phyloP scores from a whole-genome alignment of 1,140 invertebrate genomes.

The Idris sp. region DNA sequence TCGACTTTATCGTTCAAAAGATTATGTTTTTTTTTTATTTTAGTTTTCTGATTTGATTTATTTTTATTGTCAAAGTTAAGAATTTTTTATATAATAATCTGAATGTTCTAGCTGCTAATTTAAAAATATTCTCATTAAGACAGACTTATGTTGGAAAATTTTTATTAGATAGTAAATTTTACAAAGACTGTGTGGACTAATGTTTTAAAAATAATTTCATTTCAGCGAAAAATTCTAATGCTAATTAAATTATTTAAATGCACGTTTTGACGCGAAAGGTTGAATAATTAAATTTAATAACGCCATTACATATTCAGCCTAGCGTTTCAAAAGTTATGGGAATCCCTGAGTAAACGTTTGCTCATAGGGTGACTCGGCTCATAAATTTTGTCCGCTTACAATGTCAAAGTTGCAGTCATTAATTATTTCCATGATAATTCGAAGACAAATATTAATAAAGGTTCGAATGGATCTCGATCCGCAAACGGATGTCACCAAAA shows the following conservation, averaged over 20 bases:
- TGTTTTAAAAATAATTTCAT: too few species aligned
- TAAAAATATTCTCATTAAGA: too few species aligned
- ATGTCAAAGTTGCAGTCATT: conserved; percentile 51
- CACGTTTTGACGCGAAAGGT: conserved; percentile 36
- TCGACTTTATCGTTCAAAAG: too few species aligned
- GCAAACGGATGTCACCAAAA: background rate
- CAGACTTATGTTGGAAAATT: too few species aligned
- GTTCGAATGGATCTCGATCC: conserved; percentile 24
- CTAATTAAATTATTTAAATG: conserved; percentile 51
- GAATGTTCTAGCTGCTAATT: too few species aligned
- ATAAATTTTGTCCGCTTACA: conserved; percentile 51
- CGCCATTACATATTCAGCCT: conserved; percentile 49
- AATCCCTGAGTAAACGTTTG: conserved; percentile 55
- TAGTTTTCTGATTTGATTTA: too few species aligned
- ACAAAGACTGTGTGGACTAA: too few species aligned
- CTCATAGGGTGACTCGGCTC: conserved; percentile 43
- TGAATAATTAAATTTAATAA: conserved; percentile 58
- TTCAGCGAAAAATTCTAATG: conserved; percentile 16
- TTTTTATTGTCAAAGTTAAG: too few species aligned
- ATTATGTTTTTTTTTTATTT: too few species aligned
- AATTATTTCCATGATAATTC: conserved; percentile 55
- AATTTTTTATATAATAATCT: too few species aligned
- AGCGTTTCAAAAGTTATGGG: conserved; percentile 48
- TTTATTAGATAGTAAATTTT: too few species aligned
- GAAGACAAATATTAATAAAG: conserved; percentile 57